Percentiles rank a stretch among this genome's conserved stretches.
These are phyloP conservation scores for Lycorma delicatula DNA, from an alignment of 1,140 invertebrate species.

Conservation along the genomic window DNA sequence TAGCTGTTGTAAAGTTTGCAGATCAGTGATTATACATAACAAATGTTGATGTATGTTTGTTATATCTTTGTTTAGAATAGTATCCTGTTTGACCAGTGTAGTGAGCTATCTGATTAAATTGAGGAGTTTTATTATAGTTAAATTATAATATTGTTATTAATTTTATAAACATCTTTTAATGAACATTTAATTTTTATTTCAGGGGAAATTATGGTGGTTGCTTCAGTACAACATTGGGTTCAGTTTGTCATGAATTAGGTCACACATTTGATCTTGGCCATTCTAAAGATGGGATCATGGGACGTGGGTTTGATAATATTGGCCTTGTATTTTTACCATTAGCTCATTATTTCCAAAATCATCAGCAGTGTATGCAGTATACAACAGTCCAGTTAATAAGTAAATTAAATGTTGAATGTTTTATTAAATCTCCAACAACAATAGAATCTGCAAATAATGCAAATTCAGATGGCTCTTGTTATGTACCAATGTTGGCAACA, in stretches of 20 bases:
- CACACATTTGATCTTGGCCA: conserved; percentile 93
- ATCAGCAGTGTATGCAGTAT: conserved; percentile 28
- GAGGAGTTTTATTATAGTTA: not conserved
- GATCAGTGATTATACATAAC: too few species aligned
- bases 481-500: too few species aligned
- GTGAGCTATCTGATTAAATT: too few species aligned
- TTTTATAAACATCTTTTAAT: not conserved
- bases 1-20: too few species aligned
- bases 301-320: conserved; percentile 83
- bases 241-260: conserved; percentile 88
- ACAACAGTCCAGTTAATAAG: conserved; percentile 42
- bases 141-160: not conserved
- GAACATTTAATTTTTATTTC: conserved; percentile 26
- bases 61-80: too few species aligned
- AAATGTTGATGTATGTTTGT: too few species aligned
- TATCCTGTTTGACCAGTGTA: too few species aligned
- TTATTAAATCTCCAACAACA: not conserved
- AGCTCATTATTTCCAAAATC: not conserved
- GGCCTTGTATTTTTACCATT: conserved; percentile 60
- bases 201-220: conserved; percentile 77
- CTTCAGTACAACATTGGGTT: conserved; percentile 84
- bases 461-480: too few species aligned
- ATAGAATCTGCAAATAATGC: too few species aligned
- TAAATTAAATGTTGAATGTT: not conserved
- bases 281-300: conserved; percentile 86